Evolutionary conservation across 2,113 vertebrate species (phyloP).

Genomic region (Otus sunia): DNA sequence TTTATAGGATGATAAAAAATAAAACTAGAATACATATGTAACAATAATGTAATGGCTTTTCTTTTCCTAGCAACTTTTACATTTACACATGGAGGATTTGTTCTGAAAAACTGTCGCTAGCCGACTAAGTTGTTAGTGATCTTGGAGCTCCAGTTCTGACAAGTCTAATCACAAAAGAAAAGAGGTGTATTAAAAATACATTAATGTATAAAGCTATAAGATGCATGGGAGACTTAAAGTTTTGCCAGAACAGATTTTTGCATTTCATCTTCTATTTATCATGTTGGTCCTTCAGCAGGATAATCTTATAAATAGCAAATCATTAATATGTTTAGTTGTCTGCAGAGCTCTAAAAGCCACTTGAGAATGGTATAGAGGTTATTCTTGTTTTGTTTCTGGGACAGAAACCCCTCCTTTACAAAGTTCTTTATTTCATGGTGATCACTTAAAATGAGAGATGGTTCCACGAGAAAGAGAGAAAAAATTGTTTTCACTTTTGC

Average conservation of each 20-base stretch:
- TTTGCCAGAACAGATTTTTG: slow-evolving; percentile 36
- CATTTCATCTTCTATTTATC: slow-evolving; percentile 44
- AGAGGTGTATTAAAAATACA: slow-evolving; percentile 37
- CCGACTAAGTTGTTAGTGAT: neutral
- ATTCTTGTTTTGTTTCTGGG: slow-evolving; percentile 49
- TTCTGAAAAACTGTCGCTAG: neutral
- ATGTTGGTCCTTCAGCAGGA: slow-evolving; percentile 16
- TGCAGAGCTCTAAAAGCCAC: slow-evolving; percentile 64
- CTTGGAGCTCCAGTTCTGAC: slow-evolving; percentile 14
- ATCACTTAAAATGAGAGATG: neutral
- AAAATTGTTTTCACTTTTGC: neutral
- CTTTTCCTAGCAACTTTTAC: neutral
- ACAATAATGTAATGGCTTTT: neutral
- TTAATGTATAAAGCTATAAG: neutral
- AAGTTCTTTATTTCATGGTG: neutral
- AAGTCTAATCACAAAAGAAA: neutral
- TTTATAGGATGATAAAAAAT: neutral
- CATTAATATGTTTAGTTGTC: slow-evolving; percentile 62
- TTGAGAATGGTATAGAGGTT: neutral
- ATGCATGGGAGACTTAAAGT: neutral
- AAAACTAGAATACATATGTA: neutral
- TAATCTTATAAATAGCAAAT: slow-evolving; percentile 66
- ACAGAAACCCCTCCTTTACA: neutral
- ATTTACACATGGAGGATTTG: neutral
- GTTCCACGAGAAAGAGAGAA: neutral